Evolutionary conservation across 2,113 vertebrate genomes (phyloP).

Genomic region (Caranx ignobilis): DNA sequence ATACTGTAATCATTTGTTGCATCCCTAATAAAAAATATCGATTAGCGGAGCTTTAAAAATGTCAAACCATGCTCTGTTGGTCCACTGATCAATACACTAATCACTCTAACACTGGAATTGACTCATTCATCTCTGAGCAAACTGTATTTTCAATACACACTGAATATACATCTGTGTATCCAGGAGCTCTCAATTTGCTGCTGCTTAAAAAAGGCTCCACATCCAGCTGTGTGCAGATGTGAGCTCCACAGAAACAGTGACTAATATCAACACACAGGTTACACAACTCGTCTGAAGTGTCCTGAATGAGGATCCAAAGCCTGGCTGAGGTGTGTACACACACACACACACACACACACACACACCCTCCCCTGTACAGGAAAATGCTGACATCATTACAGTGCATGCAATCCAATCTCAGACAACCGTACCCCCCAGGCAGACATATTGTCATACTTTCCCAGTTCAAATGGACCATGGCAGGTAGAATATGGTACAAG

Average conservation of each 20-base stretch:
- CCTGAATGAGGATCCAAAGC: not conserved
- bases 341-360: no score
- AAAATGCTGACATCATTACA: constrained; percentile 47
- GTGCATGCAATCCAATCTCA: constrained; percentile 11
- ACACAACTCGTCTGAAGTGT: not conserved
- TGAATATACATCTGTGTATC: no score
- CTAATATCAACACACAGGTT: not conserved
- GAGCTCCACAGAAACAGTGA: not conserved
- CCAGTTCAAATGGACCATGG: constrained; percentile 39
- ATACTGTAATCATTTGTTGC: not conserved
- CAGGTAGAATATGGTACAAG: constrained; percentile 32
- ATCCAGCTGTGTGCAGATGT: not conserved
- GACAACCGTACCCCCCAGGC: constrained; percentile 25
- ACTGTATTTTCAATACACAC: not conserved
- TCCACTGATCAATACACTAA: not conserved
- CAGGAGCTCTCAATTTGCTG: not conserved
- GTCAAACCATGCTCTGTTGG: not conserved
- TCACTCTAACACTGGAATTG: not conserved
- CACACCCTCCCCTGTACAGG: constrained; percentile 7
- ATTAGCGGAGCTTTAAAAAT: not conserved
- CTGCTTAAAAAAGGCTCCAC: not conserved
- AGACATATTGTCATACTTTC: constrained; percentile 44
- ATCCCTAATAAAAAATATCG: not conserved
- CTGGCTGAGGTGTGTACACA: not conserved
- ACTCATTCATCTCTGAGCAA: not conserved